Conservation (phyloP, 2,888 invertebrate species). For the Dioctria rufipes region DNA sequence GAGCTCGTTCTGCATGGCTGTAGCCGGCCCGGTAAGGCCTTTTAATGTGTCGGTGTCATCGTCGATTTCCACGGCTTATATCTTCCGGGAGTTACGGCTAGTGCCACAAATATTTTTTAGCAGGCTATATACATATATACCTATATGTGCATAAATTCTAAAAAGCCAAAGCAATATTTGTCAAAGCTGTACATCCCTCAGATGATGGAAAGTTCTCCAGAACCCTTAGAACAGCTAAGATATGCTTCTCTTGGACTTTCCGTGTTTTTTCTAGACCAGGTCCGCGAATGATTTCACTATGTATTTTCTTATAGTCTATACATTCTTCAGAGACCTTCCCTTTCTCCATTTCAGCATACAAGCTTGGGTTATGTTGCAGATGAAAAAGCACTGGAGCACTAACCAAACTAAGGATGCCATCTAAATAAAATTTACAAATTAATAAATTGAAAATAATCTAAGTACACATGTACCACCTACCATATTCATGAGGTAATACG, state of each 20-base stretch:
- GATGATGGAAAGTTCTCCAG: constrained; percentile 83
- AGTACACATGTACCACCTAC: constrained; percentile 53
- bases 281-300: constrained; percentile 77
- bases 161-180: constrained; percentile 90
- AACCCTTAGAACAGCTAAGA: constrained; percentile 82
- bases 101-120: too few relatives aligned
- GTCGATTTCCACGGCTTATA: too few relatives aligned
- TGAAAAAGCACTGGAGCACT: constrained; percentile 90
- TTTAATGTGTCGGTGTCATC: too few relatives aligned
- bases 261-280: constrained; percentile 83
- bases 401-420: constrained; percentile 74
- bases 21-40: too few relatives aligned
- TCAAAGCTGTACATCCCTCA: constrained; percentile 87
- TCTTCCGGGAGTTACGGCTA: too few relatives aligned
- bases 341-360: constrained; percentile 74
- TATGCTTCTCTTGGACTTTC: constrained; percentile 82
- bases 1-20: too few relatives aligned
- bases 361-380: constrained; percentile 79
- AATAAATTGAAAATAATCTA: background rate
- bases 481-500: constrained; percentile 63
- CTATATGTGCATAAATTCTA: constrained; percentile 73
- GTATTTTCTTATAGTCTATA: constrained; percentile 72
- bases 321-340: constrained; percentile 70
- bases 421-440: constrained; percentile 55
- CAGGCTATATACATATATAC: too few relatives aligned